These are phyloP conservation scores for Leptinotarsa tumamoca DNA, from an alignment of 2,888 invertebrate species.

Conservation along the genomic window DNA sequence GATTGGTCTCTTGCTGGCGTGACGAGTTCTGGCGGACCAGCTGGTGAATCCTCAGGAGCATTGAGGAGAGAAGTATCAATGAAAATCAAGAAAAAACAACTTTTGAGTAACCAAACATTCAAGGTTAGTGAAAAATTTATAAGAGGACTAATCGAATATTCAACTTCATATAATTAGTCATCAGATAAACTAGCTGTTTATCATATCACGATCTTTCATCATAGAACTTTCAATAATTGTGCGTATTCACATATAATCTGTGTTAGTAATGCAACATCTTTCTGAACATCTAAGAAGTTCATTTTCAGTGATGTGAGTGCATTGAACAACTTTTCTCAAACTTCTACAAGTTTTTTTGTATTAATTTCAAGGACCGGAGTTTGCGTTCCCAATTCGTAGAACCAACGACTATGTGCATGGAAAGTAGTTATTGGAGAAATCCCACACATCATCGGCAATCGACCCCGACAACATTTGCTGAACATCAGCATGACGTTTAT, in stretches of 20 bases:
- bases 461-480: conserved; percentile 66
- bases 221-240: too few relatives aligned
- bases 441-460: conserved; percentile 65
- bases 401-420: conserved; percentile 67
- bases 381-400: conserved; percentile 65
- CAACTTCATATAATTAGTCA: too few relatives aligned
- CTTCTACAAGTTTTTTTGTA: conserved; percentile 19
- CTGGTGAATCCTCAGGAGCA: conserved; percentile 67
- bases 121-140: conserved; percentile 60
- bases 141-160: too few relatives aligned
- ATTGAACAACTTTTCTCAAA: not conserved
- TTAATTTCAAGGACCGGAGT: conserved; percentile 58
- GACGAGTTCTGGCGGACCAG: conserved; percentile 64
- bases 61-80: conserved; percentile 73
- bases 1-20: conserved; percentile 78
- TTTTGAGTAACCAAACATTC: conserved; percentile 72
- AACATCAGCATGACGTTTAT: conserved; percentile 65
- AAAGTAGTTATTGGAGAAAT: conserved; percentile 67
- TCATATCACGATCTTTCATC: too few relatives aligned
- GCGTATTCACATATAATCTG: too few relatives aligned
- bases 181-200: too few relatives aligned
- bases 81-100: conserved; percentile 77
- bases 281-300: not conserved
- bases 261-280: too few relatives aligned
- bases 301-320: not conserved